Conservation (phyloP, 1,140 invertebrate species). For the Lasioglossum albipes region DNA sequence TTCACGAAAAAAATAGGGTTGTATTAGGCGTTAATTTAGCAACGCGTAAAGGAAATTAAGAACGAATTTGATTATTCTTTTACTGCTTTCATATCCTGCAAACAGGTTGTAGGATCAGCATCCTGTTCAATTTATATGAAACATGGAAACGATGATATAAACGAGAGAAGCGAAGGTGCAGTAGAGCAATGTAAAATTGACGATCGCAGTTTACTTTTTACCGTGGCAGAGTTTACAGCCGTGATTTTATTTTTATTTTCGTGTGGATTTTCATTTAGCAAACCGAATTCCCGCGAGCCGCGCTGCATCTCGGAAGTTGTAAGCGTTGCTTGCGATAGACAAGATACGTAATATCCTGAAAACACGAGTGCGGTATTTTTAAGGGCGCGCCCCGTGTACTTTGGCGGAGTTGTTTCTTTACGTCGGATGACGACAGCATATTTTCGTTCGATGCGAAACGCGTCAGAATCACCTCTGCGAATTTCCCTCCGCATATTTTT, state of each 20-base stretch:
- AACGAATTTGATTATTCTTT: no score
- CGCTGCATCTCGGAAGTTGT: not conserved
- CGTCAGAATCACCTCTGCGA: not conserved
- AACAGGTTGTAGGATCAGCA: no score
- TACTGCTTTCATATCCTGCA: no score
- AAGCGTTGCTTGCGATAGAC: constrained; percentile 1
- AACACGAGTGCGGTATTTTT: constrained; percentile 1
- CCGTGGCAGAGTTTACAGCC: not conserved
- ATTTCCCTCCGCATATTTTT: constrained; percentile 11
- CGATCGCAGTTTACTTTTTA: no score
- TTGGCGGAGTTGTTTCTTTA: constrained; percentile 11
- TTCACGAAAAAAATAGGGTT: no score
- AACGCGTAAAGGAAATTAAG: no score
- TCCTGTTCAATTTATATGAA: no score
- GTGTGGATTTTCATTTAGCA: not conserved
- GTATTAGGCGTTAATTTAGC: no score
- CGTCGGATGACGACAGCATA: constrained; percentile 6
- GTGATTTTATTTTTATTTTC: not conserved
- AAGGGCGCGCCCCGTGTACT: not conserved
- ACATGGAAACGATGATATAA: no score
- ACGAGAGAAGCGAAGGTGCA: not conserved
- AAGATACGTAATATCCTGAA: constrained; percentile 6
- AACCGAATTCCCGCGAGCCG: not conserved
- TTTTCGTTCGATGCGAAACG: constrained; percentile 19
- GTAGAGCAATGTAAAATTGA: not conserved